These are phyloP conservation scores for Macrochelys suwanniensis DNA, from an alignment of 2,797 vertebrate species.

Conservation along the genomic window DNA sequence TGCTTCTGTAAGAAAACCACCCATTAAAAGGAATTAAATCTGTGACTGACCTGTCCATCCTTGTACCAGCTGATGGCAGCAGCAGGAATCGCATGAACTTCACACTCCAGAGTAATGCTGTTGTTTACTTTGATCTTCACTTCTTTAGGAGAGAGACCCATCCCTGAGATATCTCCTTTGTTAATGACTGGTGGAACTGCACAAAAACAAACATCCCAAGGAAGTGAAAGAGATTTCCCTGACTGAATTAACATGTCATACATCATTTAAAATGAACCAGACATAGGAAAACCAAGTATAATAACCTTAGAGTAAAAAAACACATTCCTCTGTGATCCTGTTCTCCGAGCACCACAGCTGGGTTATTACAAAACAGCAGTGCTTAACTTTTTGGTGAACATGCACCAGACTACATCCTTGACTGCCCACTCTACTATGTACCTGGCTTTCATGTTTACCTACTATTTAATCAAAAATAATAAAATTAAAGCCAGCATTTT, in stretches of 20 bases:
- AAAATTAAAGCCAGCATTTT: constrained; percentile 11
- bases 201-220: constrained; percentile 44
- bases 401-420: not conserved
- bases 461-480: not conserved
- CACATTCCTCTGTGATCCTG: not conserved
- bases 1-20: not conserved
- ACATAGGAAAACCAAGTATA: not conserved
- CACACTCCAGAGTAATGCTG: constrained; percentile 92
- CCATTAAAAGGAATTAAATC: constrained; percentile 1
- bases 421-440: not conserved
- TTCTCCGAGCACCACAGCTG: not conserved
- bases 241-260: not conserved
- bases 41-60: constrained; percentile 92
- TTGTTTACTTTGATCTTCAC: constrained; percentile 95
- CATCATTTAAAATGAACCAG: not conserved
- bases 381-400: not conserved
- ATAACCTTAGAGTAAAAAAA: not conserved
- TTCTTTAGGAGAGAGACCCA: constrained; percentile 90
- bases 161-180: constrained; percentile 88
- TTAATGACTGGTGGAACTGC: constrained; percentile 95
- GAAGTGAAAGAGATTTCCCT: not conserved
- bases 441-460: not conserved
- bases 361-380: not conserved
- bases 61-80: constrained; percentile 95
- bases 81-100: constrained; percentile 90